phyloP scores from a whole-genome alignment of 2,888 invertebrate species.

The Acanthosepion pharaonis region DNA sequence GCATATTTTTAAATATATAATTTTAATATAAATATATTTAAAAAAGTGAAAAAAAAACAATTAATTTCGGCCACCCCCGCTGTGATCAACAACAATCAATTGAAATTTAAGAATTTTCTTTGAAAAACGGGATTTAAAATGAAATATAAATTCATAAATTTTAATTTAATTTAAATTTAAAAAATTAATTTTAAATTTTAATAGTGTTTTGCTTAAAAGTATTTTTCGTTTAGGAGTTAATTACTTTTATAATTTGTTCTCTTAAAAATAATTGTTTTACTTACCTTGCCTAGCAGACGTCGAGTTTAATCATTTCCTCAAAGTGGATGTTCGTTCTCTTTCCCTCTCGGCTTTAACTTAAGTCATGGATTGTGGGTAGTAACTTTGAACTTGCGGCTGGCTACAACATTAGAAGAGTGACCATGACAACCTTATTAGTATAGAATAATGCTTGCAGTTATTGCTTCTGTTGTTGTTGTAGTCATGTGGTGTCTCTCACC shows the following conservation, averaged over 20 bases:
- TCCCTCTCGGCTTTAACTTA: background rate
- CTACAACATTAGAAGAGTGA: background rate
- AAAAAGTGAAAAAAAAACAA: no score
- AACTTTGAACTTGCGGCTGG: conserved; percentile 12
- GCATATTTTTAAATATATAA: no score
- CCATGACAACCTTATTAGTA: background rate
- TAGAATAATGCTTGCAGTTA: background rate
- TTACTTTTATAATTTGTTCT: background rate
- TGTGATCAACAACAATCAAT: no score
- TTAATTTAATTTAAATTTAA: no score
- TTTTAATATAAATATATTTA: no score
- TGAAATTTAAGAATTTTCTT: background rate
- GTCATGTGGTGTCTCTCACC: background rate
- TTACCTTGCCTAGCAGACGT: background rate
- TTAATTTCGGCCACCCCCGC: no score
- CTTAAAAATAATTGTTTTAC: background rate
- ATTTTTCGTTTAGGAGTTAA: background rate
- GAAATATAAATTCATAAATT: no score
- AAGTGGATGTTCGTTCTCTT: background rate
- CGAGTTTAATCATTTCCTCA: background rate
- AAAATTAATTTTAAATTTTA: no score
- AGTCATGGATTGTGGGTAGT: background rate
- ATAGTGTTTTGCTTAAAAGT: no score
- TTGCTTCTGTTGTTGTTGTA: background rate
- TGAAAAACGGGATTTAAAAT: no score